Evolutionary conservation across 2,797 vertebrate genomes (phyloP).

Genomic region (Amphiprion clarkii): DNA sequence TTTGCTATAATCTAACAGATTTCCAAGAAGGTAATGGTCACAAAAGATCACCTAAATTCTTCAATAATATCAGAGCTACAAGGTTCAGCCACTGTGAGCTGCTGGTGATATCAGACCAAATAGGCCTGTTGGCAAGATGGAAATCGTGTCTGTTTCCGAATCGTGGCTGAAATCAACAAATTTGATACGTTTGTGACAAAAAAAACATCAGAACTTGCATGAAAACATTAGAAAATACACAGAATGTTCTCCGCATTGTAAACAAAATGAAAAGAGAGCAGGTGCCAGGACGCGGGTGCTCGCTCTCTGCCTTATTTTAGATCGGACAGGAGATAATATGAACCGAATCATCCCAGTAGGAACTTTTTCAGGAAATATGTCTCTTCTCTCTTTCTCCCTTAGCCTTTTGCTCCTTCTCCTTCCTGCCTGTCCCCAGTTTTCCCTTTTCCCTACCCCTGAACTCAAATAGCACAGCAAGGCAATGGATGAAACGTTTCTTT

Average conservation of each 20-base stretch:
- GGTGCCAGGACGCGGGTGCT: constrained; percentile 35
- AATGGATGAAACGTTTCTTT: constrained; percentile 12
- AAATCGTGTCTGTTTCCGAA: constrained; percentile 1
- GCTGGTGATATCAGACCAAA: background rate
- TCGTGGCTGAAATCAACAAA: constrained; percentile 1
- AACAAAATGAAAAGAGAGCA: constrained; percentile 37
- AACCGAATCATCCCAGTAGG: constrained; percentile 6
- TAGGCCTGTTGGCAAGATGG: background rate
- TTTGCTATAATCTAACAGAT: no score
- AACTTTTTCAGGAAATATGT: constrained; percentile 21
- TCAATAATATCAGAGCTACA: no score
- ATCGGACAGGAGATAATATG: constrained; percentile 36
- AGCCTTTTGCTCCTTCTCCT: constrained; percentile 18
- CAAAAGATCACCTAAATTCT: no score
- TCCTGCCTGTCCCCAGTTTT: constrained; percentile 45
- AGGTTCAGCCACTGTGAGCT: background rate
- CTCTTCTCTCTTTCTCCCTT: constrained; percentile 24
- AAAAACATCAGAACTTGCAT: constrained; percentile 9
- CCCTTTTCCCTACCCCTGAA: constrained; percentile 44
- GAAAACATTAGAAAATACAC: constrained; percentile 18
- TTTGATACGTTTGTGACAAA: constrained; percentile 1
- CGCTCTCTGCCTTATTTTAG: constrained; percentile 29
- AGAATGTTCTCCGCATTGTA: constrained; percentile 32
- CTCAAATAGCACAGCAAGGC: constrained; percentile 36
- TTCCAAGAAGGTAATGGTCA: no score